Evolutionary conservation across 2,797 vertebrate genomes (phyloP).

Genomic region (Falco columbarius): DNA sequence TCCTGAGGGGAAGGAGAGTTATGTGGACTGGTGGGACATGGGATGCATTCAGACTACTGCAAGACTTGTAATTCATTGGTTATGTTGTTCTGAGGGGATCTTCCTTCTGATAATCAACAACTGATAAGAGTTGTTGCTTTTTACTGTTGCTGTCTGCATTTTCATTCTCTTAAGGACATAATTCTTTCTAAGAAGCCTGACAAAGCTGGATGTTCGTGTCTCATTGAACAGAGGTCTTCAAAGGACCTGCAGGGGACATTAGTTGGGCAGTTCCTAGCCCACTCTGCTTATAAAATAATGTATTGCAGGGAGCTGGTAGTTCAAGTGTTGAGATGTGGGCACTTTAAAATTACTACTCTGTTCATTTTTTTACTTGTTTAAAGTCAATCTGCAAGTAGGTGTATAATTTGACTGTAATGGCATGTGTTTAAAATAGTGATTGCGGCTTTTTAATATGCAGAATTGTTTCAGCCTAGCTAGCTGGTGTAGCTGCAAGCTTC

Average conservation of each 20-base stretch:
- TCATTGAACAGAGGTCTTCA: neutral
- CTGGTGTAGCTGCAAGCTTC: conserved; percentile 8
- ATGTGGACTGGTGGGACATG: accelerated
- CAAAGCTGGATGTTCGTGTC: neutral
- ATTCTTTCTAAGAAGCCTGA: neutral
- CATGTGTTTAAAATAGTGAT: conserved; percentile 58
- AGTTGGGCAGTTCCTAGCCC: neutral
- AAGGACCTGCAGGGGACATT: accelerated
- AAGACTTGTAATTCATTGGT: neutral
- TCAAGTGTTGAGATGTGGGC: conserved; percentile 5
- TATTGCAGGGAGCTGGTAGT: neutral
- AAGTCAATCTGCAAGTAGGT: conserved; percentile 56
- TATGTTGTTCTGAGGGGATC: neutral
- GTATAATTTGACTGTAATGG: conserved; percentile 64
- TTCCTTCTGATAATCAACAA: neutral
- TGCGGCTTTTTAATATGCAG: conserved; percentile 33
- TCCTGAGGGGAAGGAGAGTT: neutral
- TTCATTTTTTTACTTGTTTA: conserved; percentile 31
- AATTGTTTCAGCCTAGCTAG: neutral
- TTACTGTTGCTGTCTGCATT: neutral
- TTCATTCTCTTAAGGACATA: neutral
- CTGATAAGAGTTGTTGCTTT: neutral
- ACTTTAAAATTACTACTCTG: conserved; percentile 41
- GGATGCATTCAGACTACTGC: neutral
- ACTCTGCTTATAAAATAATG: neutral